Evolutionary conservation across 2,888 invertebrate species (phyloP).

Genomic region (Microctonus aethiopoides): DNA sequence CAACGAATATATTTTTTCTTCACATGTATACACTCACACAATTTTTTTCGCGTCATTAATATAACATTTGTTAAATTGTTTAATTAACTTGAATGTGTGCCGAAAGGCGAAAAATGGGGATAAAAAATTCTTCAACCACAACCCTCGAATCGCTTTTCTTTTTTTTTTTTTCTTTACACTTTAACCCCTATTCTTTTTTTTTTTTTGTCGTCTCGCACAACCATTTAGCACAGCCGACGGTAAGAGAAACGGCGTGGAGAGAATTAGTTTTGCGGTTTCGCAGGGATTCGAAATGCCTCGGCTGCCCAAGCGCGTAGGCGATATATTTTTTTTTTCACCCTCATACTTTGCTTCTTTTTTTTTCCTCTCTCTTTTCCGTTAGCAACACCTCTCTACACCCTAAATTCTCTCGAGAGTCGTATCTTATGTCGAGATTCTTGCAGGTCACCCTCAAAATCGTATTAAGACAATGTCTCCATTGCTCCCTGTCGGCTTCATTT

Average conservation of each 20-base stretch:
- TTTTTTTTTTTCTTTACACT: neutral
- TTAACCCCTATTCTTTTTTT: neutral
- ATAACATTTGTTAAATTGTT: slow-evolving; percentile 7
- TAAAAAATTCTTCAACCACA: neutral
- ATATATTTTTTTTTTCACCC: slow-evolving; percentile 8
- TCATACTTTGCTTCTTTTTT: neutral
- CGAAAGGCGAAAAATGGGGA: neutral
- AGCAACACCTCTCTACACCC: neutral
- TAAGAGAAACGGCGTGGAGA: slow-evolving; percentile 26
- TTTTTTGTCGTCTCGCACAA: slow-evolving; percentile 21
- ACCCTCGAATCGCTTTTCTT: neutral
- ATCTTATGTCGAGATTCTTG: slow-evolving; percentile 24
- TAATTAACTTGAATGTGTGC: slow-evolving; percentile 16
- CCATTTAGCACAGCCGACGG: slow-evolving; percentile 31
- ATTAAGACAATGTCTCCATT: neutral
- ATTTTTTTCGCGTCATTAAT: neutral
- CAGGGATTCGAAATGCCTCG: slow-evolving; percentile 28
- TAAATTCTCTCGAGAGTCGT: neutral
- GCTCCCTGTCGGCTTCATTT: neutral
- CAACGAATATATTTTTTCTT: neutral
- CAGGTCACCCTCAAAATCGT: neutral
- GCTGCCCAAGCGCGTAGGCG: neutral
- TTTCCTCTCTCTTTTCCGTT: neutral
- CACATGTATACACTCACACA: too few relatives aligned
- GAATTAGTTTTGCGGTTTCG: slow-evolving; percentile 47